Percentiles rank a stretch among this genome's conserved stretches.
Conservation (phyloP, 1,140 invertebrate species). For the Plutomurus gul region DNA sequence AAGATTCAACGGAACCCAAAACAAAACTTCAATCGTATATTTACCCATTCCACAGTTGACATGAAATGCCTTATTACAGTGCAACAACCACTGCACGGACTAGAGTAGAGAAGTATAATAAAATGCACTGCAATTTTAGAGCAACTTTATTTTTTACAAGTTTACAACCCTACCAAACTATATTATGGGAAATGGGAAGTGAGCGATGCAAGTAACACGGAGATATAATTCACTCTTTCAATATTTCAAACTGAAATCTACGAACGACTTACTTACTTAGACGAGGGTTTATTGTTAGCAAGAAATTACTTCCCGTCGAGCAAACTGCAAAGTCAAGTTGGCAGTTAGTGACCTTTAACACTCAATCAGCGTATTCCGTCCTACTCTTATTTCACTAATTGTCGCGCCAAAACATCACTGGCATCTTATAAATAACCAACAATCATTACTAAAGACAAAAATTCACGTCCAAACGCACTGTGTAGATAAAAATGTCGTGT, state of each 20-base stretch:
- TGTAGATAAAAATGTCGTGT: too few species aligned
- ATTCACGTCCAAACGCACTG: too few species aligned
- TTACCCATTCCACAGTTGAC: background rate
- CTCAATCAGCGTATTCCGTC: background rate
- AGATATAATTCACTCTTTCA: background rate
- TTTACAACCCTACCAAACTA: background rate
- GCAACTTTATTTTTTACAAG: background rate
- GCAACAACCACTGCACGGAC: too few species aligned
- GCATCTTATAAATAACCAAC: background rate
- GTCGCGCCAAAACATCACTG: background rate
- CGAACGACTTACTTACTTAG: background rate
- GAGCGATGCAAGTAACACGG: background rate
- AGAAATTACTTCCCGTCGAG: background rate
- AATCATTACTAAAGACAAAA: too few species aligned
- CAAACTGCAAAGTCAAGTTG: background rate
- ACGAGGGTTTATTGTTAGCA: constrained; percentile 2
- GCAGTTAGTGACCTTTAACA: constrained; percentile 18
- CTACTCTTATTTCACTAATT: background rate
- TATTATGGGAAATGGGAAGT: constrained; percentile 15
- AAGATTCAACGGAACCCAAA: background rate
- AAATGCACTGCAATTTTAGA: background rate
- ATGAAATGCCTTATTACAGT: background rate
- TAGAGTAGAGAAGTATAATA: too few species aligned
- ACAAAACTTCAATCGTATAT: background rate
- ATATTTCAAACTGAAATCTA: background rate